These are phyloP conservation scores for Periophthalmus magnuspinnatus DNA, from an alignment of 2,797 vertebrate genomes.

Conservation along the genomic window DNA sequence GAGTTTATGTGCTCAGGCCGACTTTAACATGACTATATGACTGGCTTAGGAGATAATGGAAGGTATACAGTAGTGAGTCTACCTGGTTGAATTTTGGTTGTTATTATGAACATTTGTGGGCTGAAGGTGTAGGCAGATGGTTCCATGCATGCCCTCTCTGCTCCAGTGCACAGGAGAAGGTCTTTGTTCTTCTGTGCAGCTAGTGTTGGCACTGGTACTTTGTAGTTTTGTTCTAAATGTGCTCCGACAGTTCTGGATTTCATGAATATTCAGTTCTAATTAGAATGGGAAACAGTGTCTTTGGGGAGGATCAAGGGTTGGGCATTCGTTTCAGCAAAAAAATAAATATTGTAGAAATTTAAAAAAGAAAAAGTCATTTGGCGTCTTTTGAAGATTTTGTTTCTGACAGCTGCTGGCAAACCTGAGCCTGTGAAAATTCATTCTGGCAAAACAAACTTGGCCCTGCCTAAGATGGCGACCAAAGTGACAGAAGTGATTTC, in stretches of 20 bases:
- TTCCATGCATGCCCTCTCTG: constrained; percentile 46
- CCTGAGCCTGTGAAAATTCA: not conserved
- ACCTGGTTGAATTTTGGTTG: not conserved
- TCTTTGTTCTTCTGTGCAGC: constrained; percentile 53
- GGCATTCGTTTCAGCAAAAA: constrained; percentile 39
- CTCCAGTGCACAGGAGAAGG: constrained; percentile 46
- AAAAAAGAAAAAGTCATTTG: constrained; percentile 31
- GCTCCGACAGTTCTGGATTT: constrained; percentile 35
- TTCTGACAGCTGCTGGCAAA: constrained; percentile 3
- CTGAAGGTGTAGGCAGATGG: constrained; percentile 11
- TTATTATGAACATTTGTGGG: not conserved
- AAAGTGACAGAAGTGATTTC: not conserved
- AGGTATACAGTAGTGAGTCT: not conserved
- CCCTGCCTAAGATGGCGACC: not conserved
- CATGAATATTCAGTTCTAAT: constrained; percentile 56
- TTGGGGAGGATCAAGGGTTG: constrained; percentile 46
- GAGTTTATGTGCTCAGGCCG: no score
- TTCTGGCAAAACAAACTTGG: constrained; percentile 3
- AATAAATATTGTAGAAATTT: constrained; percentile 36
- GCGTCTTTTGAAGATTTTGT: constrained; percentile 20
- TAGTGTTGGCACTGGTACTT: constrained; percentile 43
- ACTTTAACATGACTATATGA: no score
- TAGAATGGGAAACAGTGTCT: constrained; percentile 43
- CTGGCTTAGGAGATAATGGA: no score
- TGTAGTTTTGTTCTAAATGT: constrained; percentile 39